phyloP scores from a whole-genome alignment of 2,113 vertebrate species.

The Muntiacus reevesi region DNA sequence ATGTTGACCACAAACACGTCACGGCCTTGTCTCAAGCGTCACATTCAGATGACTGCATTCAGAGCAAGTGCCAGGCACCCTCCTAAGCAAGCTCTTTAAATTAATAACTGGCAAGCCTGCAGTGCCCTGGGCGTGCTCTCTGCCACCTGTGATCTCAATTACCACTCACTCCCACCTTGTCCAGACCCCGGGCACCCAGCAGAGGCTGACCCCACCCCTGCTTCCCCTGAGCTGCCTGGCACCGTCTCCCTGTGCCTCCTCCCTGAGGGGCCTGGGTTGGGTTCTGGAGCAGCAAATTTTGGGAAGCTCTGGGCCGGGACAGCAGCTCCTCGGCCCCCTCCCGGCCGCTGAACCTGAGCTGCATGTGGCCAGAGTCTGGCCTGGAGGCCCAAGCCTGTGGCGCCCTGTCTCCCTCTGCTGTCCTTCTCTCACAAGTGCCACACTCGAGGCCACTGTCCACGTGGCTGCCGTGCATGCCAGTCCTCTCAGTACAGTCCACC shows the following conservation, averaged over 20 bases:
- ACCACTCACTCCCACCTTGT: background rate
- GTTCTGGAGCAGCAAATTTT: accelerated
- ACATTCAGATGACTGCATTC: background rate
- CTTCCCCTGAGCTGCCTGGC: accelerated
- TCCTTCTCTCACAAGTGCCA: accelerated
- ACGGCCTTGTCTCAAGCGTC: background rate
- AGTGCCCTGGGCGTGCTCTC: background rate
- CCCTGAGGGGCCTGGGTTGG: accelerated
- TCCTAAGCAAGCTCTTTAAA: background rate
- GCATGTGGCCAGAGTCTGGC: background rate
- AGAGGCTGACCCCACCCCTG: accelerated
- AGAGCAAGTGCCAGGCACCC: background rate
- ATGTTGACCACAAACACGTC: accelerated
- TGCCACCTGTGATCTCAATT: background rate
- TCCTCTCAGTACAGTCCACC: accelerated
- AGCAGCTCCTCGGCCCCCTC: background rate
- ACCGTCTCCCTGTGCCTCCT: background rate
- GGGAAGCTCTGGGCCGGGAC: background rate
- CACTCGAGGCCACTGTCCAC: background rate
- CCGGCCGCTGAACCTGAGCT: accelerated
- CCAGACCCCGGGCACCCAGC: accelerated
- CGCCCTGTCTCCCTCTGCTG: background rate
- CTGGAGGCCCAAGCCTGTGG: background rate
- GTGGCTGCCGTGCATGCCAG: accelerated
- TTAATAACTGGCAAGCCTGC: background rate